Evolutionary conservation across 64 coral and sea anemone genomes (phyloP).

Genomic region (Porites australiensis): DNA sequence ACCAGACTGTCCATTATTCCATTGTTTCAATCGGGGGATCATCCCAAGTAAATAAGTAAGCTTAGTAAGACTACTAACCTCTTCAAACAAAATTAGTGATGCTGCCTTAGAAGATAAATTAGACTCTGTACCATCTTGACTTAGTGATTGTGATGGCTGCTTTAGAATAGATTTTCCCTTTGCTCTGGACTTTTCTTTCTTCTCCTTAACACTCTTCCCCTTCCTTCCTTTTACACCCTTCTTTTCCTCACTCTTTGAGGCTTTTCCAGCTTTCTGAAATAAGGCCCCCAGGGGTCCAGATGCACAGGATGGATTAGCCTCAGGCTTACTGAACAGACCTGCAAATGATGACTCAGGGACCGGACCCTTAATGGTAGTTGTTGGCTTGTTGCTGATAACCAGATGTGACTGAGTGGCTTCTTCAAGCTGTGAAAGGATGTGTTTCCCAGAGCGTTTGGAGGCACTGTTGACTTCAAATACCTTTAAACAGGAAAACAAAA

Average conservation of each 20-base stretch:
- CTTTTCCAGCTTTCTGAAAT: neutral
- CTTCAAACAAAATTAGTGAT: slow-evolving; percentile 92
- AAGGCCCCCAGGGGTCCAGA: slow-evolving; percentile 16
- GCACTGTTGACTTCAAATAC: slow-evolving; percentile 96
- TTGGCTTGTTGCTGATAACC: slow-evolving; percentile 66
- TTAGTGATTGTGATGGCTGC: neutral
- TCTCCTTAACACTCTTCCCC: slow-evolving; percentile 34
- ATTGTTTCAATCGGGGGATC: too few relatives aligned
- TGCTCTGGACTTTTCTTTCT: slow-evolving; percentile 36
- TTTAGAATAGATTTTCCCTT: slow-evolving; percentile 40
- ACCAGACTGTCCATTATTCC: too few relatives aligned
- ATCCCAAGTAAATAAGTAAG: too few relatives aligned
- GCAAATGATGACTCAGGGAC: slow-evolving; percentile 52
- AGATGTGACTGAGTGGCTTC: slow-evolving; percentile 97
- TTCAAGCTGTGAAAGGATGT: slow-evolving; percentile 86
- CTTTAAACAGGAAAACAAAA: neutral
- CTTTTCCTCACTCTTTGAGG: slow-evolving; percentile 27
- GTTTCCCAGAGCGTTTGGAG: slow-evolving; percentile 91
- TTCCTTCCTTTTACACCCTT: slow-evolving; percentile 51
- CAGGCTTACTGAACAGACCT: slow-evolving; percentile 67
- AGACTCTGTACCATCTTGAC: slow-evolving; percentile 50
- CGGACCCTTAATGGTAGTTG: slow-evolving; percentile 7
- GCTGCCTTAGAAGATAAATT: slow-evolving; percentile 77
- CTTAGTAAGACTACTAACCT: slow-evolving; percentile 57
- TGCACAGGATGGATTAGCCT: slow-evolving; percentile 1